Evolutionary conservation across 2,797 vertebrate species (phyloP), one percentile per base, ranked within the genome.

Genomic region (Melanotaenia nigrans): DNA sequence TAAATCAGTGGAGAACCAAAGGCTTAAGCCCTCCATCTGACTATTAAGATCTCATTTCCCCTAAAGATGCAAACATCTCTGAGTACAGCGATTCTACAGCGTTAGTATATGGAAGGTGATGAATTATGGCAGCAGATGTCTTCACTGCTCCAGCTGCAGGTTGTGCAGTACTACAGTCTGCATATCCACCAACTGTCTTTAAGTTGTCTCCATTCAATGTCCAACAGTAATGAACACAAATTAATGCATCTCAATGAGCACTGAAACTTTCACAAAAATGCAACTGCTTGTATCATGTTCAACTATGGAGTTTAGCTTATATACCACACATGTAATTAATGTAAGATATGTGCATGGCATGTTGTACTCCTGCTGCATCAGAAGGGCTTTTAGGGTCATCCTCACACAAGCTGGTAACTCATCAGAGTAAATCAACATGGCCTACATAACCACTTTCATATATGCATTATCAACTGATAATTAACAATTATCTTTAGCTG

Each of bases 321-420:
- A 68, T 75, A 68, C 36, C 56, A 76, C 72, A 65, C 61, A 42
- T 92, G 84, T 92, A 92, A 89, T 89, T 91, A 89, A 77, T 71
- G 56, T 9, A 75, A 83, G 55, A 55, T 87, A 89, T 70, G 68
- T 88, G 90, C 90, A 91, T 91, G 86, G 78, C 68, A 82, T 79
- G 73, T 81, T 79, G 66, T 90, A 85, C 83, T 83, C 72, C 68
- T 75, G 78, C 84, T 86, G 78, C 81, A 89, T 90, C 82, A 72
- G 77, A 92, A 91, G 90, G 90, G 85, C 90, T 92, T 84, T 81
- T 68, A 76, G 82, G 79, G 87, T 67, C 84, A 84, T 86, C 74
- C 24, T 84, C 80, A 89, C 67, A 71, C 60, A 75, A 85, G 80
- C 77, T 59, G 42, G 68, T 83, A 66, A 72, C 71, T 71, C 73